Evolutionary conservation across 2,113 vertebrate genomes (phyloP), one percentile per base, ranked within the genome.

Genomic region (Aegithalos caudatus): DNA sequence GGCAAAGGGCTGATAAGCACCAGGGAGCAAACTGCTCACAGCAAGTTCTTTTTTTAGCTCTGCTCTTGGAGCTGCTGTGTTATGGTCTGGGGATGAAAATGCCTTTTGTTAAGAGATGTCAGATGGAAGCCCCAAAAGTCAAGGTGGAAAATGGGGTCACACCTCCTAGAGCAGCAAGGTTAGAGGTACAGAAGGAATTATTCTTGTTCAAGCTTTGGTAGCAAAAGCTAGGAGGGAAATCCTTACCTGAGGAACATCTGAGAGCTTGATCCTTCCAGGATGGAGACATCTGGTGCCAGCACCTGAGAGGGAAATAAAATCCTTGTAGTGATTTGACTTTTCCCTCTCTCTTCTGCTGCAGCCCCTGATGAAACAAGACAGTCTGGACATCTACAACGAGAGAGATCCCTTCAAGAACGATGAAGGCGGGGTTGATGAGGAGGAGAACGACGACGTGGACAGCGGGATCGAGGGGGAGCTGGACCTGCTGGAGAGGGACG

Each of bases 401-500:
- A 98, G 98, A 21, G 99, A 99, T 94, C 99, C 99, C 51, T 99
- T 99, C 95, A 99, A 99, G 97, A 99, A 97, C 1, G 99, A 99
- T 1, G 99, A 99, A 1, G 97, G 97, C 27, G 98, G 98, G 23
- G 93, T 98, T 0, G 99, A 99, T 3, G 99, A 99, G 14, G 99
- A 99, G 51, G 99, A 99, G 51, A 97, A 97, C 0, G 97, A 99
- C 1, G 99, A 99, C 1, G 96, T 98, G 10, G 99, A 99, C 73
- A 97, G 98, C 0, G 97, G 98, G 60, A 97, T 99, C 0, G 99
- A 99, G 96, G 98, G 98, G 17, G 99, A 99, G 72, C 98, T 99
- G 94, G 99, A 99, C 91, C 98, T 98, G 31, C 71, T 99, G 88
- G 99, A 99, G 94, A 95, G 99, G 20, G 99, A 99, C 2, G 88